Base-by-base conservation (phyloP, 2,797 vertebrate species). In the Onychomys leucogaster region DNA sequence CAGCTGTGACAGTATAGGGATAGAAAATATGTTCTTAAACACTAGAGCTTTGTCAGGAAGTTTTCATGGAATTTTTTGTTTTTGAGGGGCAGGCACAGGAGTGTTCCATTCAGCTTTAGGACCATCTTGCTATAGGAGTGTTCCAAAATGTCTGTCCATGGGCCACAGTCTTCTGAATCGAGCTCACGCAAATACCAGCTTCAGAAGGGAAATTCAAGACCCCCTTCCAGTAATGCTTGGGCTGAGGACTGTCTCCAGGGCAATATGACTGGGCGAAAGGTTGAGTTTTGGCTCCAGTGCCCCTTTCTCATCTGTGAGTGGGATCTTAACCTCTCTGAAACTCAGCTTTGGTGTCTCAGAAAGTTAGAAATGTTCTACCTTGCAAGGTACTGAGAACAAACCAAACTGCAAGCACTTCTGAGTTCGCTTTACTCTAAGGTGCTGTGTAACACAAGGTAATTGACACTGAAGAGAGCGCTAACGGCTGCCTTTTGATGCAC, bases 151-250 rank as follows among this genome's bases (percentile, higher is more conserved):
- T 80, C 46, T 94, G 55, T n/a, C 46, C 7, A 55, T 13, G 27
- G 10, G 29, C 87, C 61, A 13, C 6, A 75, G 29, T 85, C 46
- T 77, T 94, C 41, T 83, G 69, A 89, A 80, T 80, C 4, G 46
- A 46, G 67, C 32, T 71, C 23, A 80, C 52, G 59, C 52, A 78
- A 93, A 92, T 16, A 2, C 32, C 43, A 90, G 43, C n/a, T 84
- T 67, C 78, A 32, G 92, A 49, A 69, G 87, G 41, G 75, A 94
- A 69, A 87, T 52, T 89, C 83, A 23, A 95, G 63, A 76, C 41
- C 12, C 11, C 21, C 32, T 89, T 55, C 75, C 14, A 91, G 8
- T 71, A 78, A 94, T 7, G 3, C 52, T 34, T 84, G 13, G 55
- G 71, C 67, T 32, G 43, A 83, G 32, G 8, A 17, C 49, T 75